Percentiles rank a stretch among this genome's conserved stretches.
Conservation (phyloP, 2,888 invertebrate genomes). For the Platynereis dumerilii region DNA sequence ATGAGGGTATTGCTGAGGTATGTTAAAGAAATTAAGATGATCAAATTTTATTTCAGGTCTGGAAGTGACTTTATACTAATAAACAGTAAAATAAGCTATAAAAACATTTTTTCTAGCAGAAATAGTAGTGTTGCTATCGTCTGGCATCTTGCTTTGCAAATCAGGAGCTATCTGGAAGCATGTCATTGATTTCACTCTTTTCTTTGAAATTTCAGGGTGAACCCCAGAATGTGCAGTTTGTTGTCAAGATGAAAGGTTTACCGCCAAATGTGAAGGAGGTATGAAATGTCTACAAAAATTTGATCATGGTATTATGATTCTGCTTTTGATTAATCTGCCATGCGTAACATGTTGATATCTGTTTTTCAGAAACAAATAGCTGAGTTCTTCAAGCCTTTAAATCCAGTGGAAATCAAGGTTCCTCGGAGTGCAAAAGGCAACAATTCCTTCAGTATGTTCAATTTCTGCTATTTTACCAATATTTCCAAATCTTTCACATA, state of each 20-base stretch:
- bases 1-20: background rate
- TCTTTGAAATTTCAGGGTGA: too few species aligned
- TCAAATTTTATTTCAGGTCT: background rate
- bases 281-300: constrained; percentile 1
- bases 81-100: background rate
- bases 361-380: constrained; percentile 73
- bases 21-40: background rate
- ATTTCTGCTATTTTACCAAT: background rate
- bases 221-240: constrained; percentile 45
- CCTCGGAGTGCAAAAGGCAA: constrained; percentile 75
- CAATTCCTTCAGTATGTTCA: constrained; percentile 14
- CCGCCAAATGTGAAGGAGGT: constrained; percentile 77
- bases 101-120: too few species aligned
- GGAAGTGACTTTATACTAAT: background rate
- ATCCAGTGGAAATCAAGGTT: constrained; percentile 75
- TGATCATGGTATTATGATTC: background rate
- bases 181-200: too few species aligned
- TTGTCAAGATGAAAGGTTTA: constrained; percentile 78
- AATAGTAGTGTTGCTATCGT: too few species aligned
- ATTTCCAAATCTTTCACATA: too few species aligned
- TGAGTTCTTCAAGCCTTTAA: constrained; percentile 82
- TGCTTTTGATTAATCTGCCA: background rate
- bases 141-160: too few species aligned
- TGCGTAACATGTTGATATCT: too few species aligned
- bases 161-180: too few species aligned